phyloP scores from a whole-genome alignment of 2,888 invertebrate genomes.

The Rhopalosiphum nymphaeae region DNA sequence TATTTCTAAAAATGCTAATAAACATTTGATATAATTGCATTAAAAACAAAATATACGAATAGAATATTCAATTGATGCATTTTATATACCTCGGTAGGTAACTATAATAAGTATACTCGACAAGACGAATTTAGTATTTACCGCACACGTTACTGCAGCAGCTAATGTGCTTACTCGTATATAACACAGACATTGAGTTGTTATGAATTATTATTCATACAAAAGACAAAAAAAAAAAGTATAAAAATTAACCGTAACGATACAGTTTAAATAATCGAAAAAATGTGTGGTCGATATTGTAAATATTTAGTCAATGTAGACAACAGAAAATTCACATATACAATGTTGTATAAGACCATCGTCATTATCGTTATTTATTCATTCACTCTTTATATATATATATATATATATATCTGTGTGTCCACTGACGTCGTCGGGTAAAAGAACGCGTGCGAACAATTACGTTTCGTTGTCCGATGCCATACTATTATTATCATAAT shows the following conservation, averaged over 20 bases:
- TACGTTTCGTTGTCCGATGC: slow-evolving; percentile 28
- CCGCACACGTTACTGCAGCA: background rate
- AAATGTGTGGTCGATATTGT: background rate
- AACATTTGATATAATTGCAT: background rate
- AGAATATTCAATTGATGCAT: background rate
- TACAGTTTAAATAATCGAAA: background rate
- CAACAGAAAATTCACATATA: background rate
- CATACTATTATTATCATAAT: background rate
- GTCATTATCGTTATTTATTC: background rate
- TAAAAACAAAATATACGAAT: background rate
- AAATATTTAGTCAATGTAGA: background rate
- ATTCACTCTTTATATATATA: background rate
- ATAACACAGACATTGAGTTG: background rate
- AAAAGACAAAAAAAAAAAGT: too few relatives aligned
- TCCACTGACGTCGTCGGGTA: background rate
- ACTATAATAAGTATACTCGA: background rate
- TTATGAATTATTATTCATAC: background rate
- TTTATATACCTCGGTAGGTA: background rate
- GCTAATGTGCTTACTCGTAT: background rate
- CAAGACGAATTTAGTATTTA: too few relatives aligned
- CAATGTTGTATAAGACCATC: background rate
- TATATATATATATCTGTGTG: too few relatives aligned
- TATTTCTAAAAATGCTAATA: background rate
- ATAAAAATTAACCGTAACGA: background rate
- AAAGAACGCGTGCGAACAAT: slow-evolving; percentile 17